A percentile compares a stretch with the other conserved stretches of the same genome.
These are phyloP conservation scores for Ectemnius lituratus DNA, from an alignment of 2,888 invertebrate species.

Conservation along the genomic window DNA sequence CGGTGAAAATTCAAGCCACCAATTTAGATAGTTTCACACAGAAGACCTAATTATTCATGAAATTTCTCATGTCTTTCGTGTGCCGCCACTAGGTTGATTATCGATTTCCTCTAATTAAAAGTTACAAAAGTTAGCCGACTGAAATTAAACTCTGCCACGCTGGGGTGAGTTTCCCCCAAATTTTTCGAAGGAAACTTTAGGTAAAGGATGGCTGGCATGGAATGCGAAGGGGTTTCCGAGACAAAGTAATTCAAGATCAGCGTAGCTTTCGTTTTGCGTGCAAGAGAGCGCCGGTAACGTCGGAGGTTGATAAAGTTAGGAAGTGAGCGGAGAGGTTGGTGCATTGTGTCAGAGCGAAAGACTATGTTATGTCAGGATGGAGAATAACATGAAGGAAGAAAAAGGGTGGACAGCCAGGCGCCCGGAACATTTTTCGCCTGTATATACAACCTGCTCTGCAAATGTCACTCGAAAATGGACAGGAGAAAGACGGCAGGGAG, in stretches of 20 bases:
- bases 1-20: no score
- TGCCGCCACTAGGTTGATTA: no score
- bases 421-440: constrained; percentile 10
- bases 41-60: no score
- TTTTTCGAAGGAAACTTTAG: no score
- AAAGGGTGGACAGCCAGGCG: background rate
- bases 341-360: background rate
- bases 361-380: background rate
- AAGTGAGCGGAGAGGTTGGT: no score
- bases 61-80: no score
- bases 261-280: background rate
- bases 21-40: no score
- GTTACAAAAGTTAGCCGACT: no score
- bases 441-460: constrained; percentile 5
- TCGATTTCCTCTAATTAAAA: no score
- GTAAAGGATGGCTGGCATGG: no score
- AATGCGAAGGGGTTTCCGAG: background rate
- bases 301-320: background rate
- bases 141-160: no score
- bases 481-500: constrained; percentile 16
- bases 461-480: constrained; percentile 18
- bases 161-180: no score
- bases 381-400: background rate
- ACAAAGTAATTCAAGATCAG: constrained; percentile 8
- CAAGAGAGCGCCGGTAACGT: background rate